These are phyloP conservation scores for Dermolepida albohirtum DNA, from an alignment of 2,888 invertebrate genomes.

Conservation along the genomic window DNA sequence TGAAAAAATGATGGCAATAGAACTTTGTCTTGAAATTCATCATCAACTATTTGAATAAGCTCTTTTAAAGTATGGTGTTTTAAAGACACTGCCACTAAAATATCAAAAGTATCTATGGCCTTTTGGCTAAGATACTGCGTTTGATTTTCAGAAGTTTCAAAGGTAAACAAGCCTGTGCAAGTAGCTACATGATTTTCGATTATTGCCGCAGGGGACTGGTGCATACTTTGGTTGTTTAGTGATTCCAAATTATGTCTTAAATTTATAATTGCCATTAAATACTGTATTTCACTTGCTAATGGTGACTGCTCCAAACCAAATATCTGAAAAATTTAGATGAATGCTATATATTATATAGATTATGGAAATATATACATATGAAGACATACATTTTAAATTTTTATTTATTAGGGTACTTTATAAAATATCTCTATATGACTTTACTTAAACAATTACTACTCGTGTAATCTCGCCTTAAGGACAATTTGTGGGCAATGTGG, in stretches of 20 bases:
- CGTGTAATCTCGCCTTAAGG: too few relatives aligned
- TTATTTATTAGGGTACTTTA: too few relatives aligned
- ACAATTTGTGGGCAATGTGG: too few relatives aligned
- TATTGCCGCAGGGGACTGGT: background rate
- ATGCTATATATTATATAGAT: too few relatives aligned
- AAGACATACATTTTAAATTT: too few relatives aligned
- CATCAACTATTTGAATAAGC: slow-evolving; percentile 53
- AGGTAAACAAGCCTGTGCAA: background rate
- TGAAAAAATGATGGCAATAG: slow-evolving; percentile 13
- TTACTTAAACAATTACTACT: too few relatives aligned
- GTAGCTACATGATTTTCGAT: slow-evolving; percentile 14
- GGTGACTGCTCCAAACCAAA: slow-evolving; percentile 75
- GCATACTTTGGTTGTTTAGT: background rate
- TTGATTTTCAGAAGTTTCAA: background rate
- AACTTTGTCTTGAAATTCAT: background rate
- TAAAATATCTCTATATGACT: too few relatives aligned
- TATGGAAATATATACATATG: too few relatives aligned
- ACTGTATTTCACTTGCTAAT: slow-evolving; percentile 77
- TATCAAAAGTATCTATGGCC: slow-evolving; percentile 63
- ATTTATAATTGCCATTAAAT: slow-evolving; percentile 64
- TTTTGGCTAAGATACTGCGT: slow-evolving; percentile 55
- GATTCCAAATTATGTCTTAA: slow-evolving; percentile 36
- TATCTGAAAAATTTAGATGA: slow-evolving; percentile 69
- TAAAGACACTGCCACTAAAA: slow-evolving; percentile 56
- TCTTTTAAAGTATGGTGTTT: slow-evolving; percentile 55